These are phyloP conservation scores for Blastomussa wellsi DNA, from an alignment of 92 coral and sea anemone species.

Conservation along the genomic window DNA sequence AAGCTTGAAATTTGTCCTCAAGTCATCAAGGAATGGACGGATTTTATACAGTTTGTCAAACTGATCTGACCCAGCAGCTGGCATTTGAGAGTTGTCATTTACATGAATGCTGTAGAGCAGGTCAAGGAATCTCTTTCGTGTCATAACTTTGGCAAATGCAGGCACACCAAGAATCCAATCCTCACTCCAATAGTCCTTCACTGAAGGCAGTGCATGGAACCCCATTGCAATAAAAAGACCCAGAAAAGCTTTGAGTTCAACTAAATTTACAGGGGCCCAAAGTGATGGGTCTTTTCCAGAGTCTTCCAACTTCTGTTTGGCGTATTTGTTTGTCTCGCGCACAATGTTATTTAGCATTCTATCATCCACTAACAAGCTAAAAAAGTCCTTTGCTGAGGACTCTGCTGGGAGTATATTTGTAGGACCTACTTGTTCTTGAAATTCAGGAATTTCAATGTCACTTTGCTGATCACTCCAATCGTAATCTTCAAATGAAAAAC, in stretches of 20 bases:
- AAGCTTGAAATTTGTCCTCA: constrained; percentile 14
- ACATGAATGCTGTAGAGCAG: constrained; percentile 1
- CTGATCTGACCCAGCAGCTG: constrained; percentile 30
- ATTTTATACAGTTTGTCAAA: constrained; percentile 51
- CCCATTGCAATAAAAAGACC: not conserved
- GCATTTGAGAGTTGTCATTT: constrained; percentile 55
- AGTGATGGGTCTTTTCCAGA: no score
- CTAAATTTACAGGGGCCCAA: no score
- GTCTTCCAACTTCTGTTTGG: not conserved
- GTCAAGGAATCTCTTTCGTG: constrained; percentile 37
- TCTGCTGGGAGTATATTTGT: not conserved
- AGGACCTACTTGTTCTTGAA: not conserved
- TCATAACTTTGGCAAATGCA: constrained; percentile 27
- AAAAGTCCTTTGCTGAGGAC: not conserved
- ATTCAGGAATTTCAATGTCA: no score
- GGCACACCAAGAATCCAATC: constrained; percentile 41
- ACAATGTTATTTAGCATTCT: not conserved
- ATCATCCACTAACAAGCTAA: not conserved
- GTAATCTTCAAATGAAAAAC: not conserved
- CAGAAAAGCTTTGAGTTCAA: not conserved
- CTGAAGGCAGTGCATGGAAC: not conserved
- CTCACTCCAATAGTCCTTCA: constrained; percentile 31
- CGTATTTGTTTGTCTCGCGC: not conserved
- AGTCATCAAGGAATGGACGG: constrained; percentile 40
- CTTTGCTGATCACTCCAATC: no score